These are phyloP conservation scores for Numenius arquata DNA, from an alignment of 2,113 vertebrate species.

Conservation along the genomic window DNA sequence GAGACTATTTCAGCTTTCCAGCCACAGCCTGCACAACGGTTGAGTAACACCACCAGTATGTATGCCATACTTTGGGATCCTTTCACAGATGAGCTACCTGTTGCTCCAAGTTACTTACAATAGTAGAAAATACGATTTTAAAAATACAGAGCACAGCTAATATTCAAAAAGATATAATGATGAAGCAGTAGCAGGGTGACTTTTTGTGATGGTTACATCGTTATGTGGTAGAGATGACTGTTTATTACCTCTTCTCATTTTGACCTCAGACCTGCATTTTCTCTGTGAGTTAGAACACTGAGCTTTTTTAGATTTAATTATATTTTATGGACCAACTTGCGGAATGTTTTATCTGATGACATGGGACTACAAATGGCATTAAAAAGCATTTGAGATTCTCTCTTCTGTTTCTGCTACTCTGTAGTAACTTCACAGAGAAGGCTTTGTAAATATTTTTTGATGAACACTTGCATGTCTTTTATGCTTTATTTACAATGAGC, in stretches of 20 bases:
- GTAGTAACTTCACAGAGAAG: not conserved
- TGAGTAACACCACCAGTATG: not conserved
- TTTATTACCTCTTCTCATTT: not conserved
- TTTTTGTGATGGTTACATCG: not conserved
- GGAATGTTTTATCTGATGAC: not conserved
- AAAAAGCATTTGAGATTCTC: not conserved
- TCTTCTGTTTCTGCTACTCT: not conserved
- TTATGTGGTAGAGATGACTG: not conserved
- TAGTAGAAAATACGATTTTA: not conserved
- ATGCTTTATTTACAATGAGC: not conserved
- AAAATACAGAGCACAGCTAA: not conserved
- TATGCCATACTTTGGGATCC: not conserved
- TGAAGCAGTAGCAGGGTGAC: not conserved
- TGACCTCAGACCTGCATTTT: not conserved
- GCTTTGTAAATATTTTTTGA: not conserved
- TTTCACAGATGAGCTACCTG: not conserved
- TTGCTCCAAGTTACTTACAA: not conserved
- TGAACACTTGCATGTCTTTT: not conserved
- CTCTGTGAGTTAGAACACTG: not conserved
- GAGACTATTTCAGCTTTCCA: not conserved
- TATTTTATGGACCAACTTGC: not conserved
- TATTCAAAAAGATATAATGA: not conserved
- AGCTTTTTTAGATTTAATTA: not conserved
- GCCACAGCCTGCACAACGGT: not conserved
- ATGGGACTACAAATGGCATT: not conserved